Conservation (phyloP, 35 echinoderm and acorn worm species). For the Apostichopus japonicus region DNA sequence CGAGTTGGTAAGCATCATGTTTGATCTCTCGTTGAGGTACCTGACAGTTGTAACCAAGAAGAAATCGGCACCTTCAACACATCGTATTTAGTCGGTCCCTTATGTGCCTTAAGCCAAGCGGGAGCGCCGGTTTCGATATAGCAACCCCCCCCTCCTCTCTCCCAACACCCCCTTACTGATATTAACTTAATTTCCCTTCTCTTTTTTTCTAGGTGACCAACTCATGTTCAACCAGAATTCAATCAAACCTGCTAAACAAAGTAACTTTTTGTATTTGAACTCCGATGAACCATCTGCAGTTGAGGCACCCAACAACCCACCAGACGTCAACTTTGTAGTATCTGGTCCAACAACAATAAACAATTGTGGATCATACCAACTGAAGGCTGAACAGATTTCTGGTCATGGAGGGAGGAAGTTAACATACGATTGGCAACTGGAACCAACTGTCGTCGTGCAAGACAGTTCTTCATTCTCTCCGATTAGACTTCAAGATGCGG, state of each 20-base stretch:
- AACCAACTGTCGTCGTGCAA: not conserved
- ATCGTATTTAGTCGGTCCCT: too few relatives aligned
- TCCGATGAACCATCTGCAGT: not conserved
- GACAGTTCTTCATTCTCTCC: not conserved
- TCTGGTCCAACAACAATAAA: constrained; percentile 26
- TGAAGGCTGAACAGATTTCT: constrained; percentile 23
- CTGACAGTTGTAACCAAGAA: too few relatives aligned
- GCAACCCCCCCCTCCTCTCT: too few relatives aligned
- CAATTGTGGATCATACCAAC: constrained; percentile 12
- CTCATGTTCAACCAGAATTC: not conserved
- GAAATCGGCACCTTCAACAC: too few relatives aligned
- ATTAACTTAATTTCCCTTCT: too few relatives aligned
- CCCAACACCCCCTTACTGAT: too few relatives aligned
- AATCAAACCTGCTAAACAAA: constrained; percentile 21
- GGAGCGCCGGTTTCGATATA: too few relatives aligned
- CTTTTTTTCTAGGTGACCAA: not conserved
- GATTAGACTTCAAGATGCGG: not conserved
- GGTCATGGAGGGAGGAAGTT: constrained; percentile 12
- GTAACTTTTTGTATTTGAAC: not conserved
- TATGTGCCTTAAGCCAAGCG: too few relatives aligned
- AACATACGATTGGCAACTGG: not conserved
- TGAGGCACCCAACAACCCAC: not conserved
- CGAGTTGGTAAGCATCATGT: too few relatives aligned
- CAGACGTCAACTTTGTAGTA: not conserved
- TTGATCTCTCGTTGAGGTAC: too few relatives aligned